These are phyloP conservation scores for Rattus norvegicus DNA, from an alignment of 2,113 vertebrate genomes.

Conservation along the genomic window GRCr8 NC_086039.1:111671001-111671500, in stretches of 20 bases:
- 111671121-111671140: neutral
- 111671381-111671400: neutral
- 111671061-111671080: neutral
- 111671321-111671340: neutral
- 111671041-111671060: neutral
- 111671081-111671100: neutral
- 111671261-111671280: conserved; percentile 40
- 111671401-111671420: neutral
- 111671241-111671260: neutral
- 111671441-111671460: neutral
- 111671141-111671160: neutral
- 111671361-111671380: neutral
- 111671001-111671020: neutral
- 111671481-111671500: neutral
- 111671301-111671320: neutral
- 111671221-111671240: neutral
- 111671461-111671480: neutral
- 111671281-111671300: neutral
- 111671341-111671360: neutral
- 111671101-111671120: neutral
- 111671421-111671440: neutral
- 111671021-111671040: neutral
- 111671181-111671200: neutral
- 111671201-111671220: conserved; percentile 4
- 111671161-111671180: neutral